phyloP scores from a whole-genome alignment of 2,113 vertebrate species.

The Cisticola juncidis region DNA sequence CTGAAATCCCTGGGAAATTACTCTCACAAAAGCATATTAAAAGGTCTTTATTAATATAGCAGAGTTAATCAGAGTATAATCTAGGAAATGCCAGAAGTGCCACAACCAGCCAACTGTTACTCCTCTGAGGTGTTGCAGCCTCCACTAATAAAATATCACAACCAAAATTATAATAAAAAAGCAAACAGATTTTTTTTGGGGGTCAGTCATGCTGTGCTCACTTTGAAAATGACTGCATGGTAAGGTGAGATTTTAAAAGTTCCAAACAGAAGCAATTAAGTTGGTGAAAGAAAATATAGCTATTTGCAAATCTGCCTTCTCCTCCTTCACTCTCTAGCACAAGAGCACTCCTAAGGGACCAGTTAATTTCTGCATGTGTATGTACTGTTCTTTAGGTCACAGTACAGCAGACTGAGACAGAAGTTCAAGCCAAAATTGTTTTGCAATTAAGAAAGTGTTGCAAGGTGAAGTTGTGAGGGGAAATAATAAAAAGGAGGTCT shows the following conservation, averaged over 20 bases:
- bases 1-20: slow-evolving; percentile 29
- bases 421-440: slow-evolving; percentile 66
- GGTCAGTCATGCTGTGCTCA: slow-evolving; percentile 28
- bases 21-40: slow-evolving; percentile 30
- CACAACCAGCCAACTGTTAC: not conserved
- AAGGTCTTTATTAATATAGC: slow-evolving; percentile 31
- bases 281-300: slow-evolving; percentile 50
- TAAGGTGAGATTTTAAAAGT: slow-evolving; percentile 56
- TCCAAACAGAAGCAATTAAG: slow-evolving; percentile 67
- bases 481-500: slow-evolving; percentile 54
- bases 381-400: slow-evolving; percentile 63
- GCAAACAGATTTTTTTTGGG: slow-evolving; percentile 13
- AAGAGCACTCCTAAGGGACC: slow-evolving; percentile 51
- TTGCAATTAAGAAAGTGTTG: slow-evolving; percentile 68
- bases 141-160: slow-evolving; percentile 27
- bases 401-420: slow-evolving; percentile 53
- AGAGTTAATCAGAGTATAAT: slow-evolving; percentile 28
- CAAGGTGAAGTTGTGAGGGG: slow-evolving; percentile 54
- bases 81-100: slow-evolving; percentile 33
- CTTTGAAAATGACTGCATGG: slow-evolving; percentile 47
- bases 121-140: slow-evolving; percentile 11
- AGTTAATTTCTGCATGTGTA: slow-evolving; percentile 59
- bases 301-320: slow-evolving; percentile 56
- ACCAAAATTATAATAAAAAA: slow-evolving; percentile 56
- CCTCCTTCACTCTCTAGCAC: slow-evolving; percentile 46